Evolutionary conservation across 2,888 invertebrate genomes (phyloP), one percentile per base, ranked within the genome.

Genomic region (Hesperia comma): DNA sequence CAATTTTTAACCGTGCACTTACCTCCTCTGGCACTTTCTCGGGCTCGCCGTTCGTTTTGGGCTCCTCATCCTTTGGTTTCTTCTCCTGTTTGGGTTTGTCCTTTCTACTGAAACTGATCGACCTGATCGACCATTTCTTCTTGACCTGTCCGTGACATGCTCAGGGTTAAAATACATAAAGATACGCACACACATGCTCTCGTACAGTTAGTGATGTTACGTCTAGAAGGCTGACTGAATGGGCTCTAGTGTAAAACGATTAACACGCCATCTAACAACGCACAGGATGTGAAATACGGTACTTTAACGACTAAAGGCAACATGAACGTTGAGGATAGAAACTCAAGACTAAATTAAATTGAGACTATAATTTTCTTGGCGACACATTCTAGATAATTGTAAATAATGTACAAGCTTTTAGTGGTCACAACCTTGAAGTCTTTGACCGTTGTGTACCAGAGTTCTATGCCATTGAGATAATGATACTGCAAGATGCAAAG

Each of bases 71-170:
- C 73, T 94, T 94, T 76, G 92, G 90, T 74, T 94, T 93, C 87
- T 96, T 96, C 78, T 94, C 94, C 75, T 97, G 97, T 88, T 97
- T 97, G 77, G 95, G 95, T 93, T 97, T 97, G 85, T 97, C 97
- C 90, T 97, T 97, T 89, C 95, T 95, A 83, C 96, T 96, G 89
- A 97, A 97, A 83, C 97, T 97, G 92, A 97, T 96, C 83, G 95
- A 96, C 82, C 97, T 95, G 90, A 97, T 95, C 79, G 97, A 97
- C 97, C 97, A 97, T 93, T 97, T 97, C 95, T 97, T 97, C 95
- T 97, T 97, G 77, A 95, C 93, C 93, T 95, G 92, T 72, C 81
- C 77, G 77, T 77, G 77, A 84, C 79, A 82, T 82, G 79, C 78
- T 75, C 63, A 68, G 69, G 72, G 75, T 85, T 85, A 84, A 77